Base-by-base conservation (phyloP, 2,113 vertebrate species). In the Columba janthina region DNA sequence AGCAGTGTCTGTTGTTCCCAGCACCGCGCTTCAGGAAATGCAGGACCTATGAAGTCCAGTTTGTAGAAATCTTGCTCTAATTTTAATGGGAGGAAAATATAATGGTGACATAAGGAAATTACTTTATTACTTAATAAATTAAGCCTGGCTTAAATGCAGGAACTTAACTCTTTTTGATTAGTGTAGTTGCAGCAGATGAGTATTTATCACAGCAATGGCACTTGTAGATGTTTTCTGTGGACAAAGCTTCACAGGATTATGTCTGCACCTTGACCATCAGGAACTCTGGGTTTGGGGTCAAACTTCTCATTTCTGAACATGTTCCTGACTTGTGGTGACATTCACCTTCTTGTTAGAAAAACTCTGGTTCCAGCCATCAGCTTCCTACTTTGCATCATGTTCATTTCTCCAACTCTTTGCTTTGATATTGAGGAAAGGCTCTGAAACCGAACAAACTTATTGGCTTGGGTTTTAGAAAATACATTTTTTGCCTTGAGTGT, bases 361-460 rank as follows among this genome's bases (percentile, higher is more conserved):
- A 18, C 19, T 57, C 60, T 24, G 31, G 21, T 48, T 86, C 72
- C 24, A 32, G n/a, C 65, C 65, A 3, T 72, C 53, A 71, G 77
- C 65, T 93, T 95, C 67, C 65, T 72, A 29, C 48, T 94, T 94
- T 56, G 32, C 53, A 61, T 86, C 15, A 72, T 50, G 14, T 11
- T 67, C 0, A 48, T 93, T 91, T 93, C 87, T 93, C 77, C 67
- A 76, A 9, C 72, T 91, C 93, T 60, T 50, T 72, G 46, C 22
- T 90, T 79, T 96, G 86, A 66, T 90, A 91, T 77, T 62, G 94
- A 58, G 18, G 44, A 94, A 74, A 89, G 57, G 24, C 31, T 70
- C 54, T 91, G 90, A 93, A 95, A 79, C 70, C 12, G 81, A 80
- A 84, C 74, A 67, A 88, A 79, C 48, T 29, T 77, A 38, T 66